phyloP scores from a whole-genome alignment of 2,797 vertebrate genomes.

The Fringilla coelebs region DNA sequence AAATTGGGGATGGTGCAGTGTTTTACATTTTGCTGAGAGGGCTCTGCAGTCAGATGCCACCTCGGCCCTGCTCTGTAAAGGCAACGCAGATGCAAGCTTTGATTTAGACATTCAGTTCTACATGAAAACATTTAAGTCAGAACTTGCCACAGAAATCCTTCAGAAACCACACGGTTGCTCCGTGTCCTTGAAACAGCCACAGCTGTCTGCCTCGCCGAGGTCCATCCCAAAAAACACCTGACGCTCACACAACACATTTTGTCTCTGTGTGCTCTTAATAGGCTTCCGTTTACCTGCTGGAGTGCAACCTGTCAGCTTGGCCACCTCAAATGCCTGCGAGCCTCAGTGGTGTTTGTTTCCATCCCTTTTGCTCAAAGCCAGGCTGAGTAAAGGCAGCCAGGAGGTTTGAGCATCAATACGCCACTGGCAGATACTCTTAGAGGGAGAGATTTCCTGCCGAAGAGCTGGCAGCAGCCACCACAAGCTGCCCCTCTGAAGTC shows the following conservation, averaged over 20 bases:
- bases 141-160: neutral
- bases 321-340: constrained; percentile 34
- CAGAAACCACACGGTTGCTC: fast-evolving
- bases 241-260: constrained; percentile 21
- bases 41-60: neutral
- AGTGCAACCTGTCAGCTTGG: constrained; percentile 58
- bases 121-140: neutral
- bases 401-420: neutral
- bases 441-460: neutral
- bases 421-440: neutral
- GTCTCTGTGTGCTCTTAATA: constrained; percentile 63
- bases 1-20: neutral
- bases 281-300: constrained; percentile 44
- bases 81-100: neutral
- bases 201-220: neutral
- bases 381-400: neutral
- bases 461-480: neutral
- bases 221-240: neutral
- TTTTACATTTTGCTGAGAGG: neutral
- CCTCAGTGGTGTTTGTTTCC: neutral
- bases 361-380: neutral
- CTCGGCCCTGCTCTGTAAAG: neutral
- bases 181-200: neutral
- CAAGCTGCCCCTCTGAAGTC: neutral
- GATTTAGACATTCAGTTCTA: neutral